phyloP scores from a whole-genome alignment of 2,797 vertebrate genomes.

The Apogon hyalosoma region DNA sequence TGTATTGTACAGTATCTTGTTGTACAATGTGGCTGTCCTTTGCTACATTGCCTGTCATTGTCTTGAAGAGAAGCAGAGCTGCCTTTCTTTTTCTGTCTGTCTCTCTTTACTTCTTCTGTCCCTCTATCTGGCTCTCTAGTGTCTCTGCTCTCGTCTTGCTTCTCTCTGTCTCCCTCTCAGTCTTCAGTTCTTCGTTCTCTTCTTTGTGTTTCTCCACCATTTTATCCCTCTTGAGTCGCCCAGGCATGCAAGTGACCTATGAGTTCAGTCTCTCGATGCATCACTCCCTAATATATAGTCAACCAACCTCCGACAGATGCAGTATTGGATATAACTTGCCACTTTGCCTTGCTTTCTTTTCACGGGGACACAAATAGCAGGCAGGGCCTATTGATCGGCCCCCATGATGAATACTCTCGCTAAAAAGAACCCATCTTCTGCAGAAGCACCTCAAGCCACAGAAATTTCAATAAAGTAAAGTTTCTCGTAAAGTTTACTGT shows the following conservation, averaged over 20 bases:
- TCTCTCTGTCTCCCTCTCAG: constrained; percentile 65
- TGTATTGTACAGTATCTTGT: constrained; percentile 82
- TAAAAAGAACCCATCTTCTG: constrained; percentile 40
- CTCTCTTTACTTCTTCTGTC: constrained; percentile 32
- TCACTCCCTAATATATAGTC: constrained; percentile 69
- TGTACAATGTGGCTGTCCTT: constrained; percentile 84
- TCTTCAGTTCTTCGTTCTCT: constrained; percentile 80
- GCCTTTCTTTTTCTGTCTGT: constrained; percentile 65
- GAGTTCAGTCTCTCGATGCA: constrained; percentile 84
- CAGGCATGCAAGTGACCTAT: constrained; percentile 88
- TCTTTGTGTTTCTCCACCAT: constrained; percentile 81
- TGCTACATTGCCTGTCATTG: constrained; percentile 85
- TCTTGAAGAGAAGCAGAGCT: constrained; percentile 83
- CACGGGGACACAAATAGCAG: constrained; percentile 66
- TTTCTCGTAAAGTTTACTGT: constrained; percentile 47
- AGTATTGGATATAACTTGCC: constrained; percentile 62
- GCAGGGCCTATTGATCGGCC: constrained; percentile 66
- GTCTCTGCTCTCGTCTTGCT: constrained; percentile 48
- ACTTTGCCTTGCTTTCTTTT: constrained; percentile 62
- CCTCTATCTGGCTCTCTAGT: constrained; percentile 52
- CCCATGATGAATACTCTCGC: constrained; percentile 52
- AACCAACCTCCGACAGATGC: constrained; percentile 52
- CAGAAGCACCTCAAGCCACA: constrained; percentile 55
- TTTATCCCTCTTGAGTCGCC: constrained; percentile 80
- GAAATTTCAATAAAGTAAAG: constrained; percentile 57